Evolutionary conservation across 2,888 invertebrate genomes (phyloP), one percentile per base, ranked within the genome.

Genomic region (Epinotia demarniana): DNA sequence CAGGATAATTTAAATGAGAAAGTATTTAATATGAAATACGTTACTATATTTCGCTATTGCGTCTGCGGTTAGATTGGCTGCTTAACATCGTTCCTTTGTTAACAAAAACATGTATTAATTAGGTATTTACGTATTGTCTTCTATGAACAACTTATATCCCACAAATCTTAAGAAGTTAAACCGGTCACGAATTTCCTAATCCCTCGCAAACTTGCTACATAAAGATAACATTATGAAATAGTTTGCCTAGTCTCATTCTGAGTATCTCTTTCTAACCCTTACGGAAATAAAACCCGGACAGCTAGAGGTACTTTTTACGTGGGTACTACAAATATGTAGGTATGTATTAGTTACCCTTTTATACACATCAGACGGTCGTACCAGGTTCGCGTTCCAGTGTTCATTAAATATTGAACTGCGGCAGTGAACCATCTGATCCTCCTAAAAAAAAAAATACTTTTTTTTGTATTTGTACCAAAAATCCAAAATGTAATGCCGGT

Each of bases 21-120:
- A 70, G 23, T 64, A 71, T 70, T 53, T 57, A 27, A 63, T 69
- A 62, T 55, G 27, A 43, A 46, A 46, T 55, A 63, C 62, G 55
- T 53, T 53, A 57, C 18, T 70, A 70, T 60, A 49, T 49, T 70
- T 70, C 58, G 60, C 70, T 70, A 63, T 74, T 70, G 58, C 63
- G 46, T 60, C 69, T 33, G 64, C 64, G 64, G 57, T 23, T 12
- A 53, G 55, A 63, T 69, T 58, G 74, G 74, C 33, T 70, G 53
- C 53, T 58, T 53, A 58, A 57, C 27, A 49, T 73, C 58, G 60
- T 73, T 60, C 66, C 33, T 73, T 73, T 66, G 60, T 60, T 73
- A 60, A 53, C 3, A 46, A 58, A 18, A 46, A 53, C 11, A 58
- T 73, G 66, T 60, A 66, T 72, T 66, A 66, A 66, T 33, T 66